Conservation (phyloP, 2,797 vertebrate genomes). For the Fratercula arctica region DNA sequence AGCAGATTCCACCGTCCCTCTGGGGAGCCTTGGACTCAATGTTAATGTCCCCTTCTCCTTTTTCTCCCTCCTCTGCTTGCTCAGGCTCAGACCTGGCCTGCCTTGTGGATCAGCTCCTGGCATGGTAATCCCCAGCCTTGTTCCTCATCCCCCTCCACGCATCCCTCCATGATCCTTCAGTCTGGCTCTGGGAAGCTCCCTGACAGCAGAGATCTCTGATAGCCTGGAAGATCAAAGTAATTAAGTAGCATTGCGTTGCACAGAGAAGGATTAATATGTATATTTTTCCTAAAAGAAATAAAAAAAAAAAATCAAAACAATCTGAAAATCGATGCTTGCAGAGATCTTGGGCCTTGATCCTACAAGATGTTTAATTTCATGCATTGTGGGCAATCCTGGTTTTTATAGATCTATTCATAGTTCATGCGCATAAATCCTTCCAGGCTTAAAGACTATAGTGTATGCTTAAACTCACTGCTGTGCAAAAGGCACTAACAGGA, state of each 20-base stretch:
- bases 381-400: background rate
- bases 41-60: background rate
- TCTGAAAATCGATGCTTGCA: background rate
- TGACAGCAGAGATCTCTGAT: background rate
- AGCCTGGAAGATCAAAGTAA: background rate
- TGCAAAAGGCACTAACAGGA: background rate
- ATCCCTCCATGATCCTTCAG: background rate
- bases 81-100: background rate
- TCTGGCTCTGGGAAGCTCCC: background rate
- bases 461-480: background rate
- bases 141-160: background rate
- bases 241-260: background rate
- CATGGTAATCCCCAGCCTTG: background rate
- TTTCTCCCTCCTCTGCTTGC: background rate
- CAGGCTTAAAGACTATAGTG: background rate
- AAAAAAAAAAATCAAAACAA: background rate
- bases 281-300: background rate
- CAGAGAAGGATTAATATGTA: background rate
- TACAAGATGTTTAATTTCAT: background rate
- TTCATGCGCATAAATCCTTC: background rate
- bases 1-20: background rate
- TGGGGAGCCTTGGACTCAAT: background rate
- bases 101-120: background rate
- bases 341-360: background rate
- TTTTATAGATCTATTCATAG: background rate